Evolutionary conservation across 2,888 invertebrate species (phyloP), one percentile per base, ranked within the genome.

Genomic region (Exephanes ischioxanthus): DNA sequence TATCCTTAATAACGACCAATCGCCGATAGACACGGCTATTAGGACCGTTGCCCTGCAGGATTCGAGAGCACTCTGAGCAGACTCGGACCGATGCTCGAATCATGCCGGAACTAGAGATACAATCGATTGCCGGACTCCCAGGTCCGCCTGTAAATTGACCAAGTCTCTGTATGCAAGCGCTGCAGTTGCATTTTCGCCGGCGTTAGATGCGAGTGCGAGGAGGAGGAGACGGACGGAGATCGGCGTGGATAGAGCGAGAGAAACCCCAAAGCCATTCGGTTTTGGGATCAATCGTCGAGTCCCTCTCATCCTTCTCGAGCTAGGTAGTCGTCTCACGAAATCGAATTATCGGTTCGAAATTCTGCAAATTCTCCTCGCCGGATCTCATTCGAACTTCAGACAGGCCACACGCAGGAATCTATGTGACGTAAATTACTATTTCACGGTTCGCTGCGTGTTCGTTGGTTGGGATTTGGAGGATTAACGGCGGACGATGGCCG

Each of bases 261-360:
- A 66, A 45, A 26, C 1, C 11, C 70, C 48, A n/a, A 55, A 81
- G 78, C 84, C 30, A 81, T 84, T 84, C 51, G 67, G 81, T 78
- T 53, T 58, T 72, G 45, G 51, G 77, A 73, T 77, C 84, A 78
- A 81, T 81, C 77, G 51, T 48, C 72, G 80, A 37, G 30, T 53
- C 66, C 33, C 51, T 33, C 48, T 41, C 76, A 45, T 75, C 37
- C 71, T 67, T 45, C 41, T 81, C 81, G 81, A 84, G 53, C 63
- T 19, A 45, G 55, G 70, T 30, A 26, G 72, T 58, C 55, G 77
- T 73, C 72, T 81, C 72, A 66, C 67, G 68, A 78, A 85, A 85
- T 85, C 73, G 45, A 82, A 85, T 85, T 78, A 79, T 82, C 78
- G 78, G 68, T 61, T 81, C 68, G 72, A 72, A 77, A 77, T 63